Conservation (phyloP, 2,113 vertebrate genomes). For the Sinocyclocheilus maitianheensis region DNA sequence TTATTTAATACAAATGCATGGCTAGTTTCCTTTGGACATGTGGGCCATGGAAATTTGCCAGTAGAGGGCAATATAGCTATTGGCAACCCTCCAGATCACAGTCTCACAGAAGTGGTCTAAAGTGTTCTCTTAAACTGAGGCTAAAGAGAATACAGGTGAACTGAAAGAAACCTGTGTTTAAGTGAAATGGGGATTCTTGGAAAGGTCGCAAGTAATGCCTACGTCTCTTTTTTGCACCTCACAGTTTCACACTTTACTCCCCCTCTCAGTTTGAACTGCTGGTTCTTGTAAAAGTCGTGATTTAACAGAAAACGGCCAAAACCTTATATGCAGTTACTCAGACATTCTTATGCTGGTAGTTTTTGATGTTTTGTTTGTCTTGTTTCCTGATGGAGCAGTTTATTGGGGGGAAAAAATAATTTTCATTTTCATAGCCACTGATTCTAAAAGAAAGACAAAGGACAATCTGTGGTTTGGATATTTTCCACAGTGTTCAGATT, state of each 20-base stretch:
- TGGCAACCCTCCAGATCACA: conserved; percentile 16
- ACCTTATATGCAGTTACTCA: conserved; percentile 32
- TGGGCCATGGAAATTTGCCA: conserved; percentile 45
- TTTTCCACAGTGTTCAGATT: neutral
- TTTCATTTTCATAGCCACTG: neutral
- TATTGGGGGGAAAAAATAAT: neutral
- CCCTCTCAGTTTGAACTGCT: conserved; percentile 63
- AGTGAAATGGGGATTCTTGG: conserved; percentile 26
- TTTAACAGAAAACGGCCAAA: conserved; percentile 74
- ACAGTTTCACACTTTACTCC: conserved; percentile 39
- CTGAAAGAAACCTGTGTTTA: conserved; percentile 45
- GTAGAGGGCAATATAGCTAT: conserved; percentile 69
- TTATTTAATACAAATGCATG: neutral
- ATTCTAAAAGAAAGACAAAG: neutral
- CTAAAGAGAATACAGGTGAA: conserved; percentile 48
- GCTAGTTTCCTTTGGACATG: neutral
- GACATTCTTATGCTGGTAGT: conserved; percentile 5
- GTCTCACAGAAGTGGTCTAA: conserved; percentile 37
- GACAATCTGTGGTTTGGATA: neutral
- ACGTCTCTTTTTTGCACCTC: conserved; percentile 61
- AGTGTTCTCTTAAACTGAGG: neutral
- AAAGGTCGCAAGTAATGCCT: conserved; percentile 34
- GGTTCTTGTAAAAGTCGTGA: conserved; percentile 76
- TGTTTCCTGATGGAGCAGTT: conserved; percentile 5
- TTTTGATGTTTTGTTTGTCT: conserved; percentile 4